These are phyloP conservation scores for Ophion slaviceki DNA, from an alignment of 2,888 invertebrate species.

Conservation along the genomic window DNA sequence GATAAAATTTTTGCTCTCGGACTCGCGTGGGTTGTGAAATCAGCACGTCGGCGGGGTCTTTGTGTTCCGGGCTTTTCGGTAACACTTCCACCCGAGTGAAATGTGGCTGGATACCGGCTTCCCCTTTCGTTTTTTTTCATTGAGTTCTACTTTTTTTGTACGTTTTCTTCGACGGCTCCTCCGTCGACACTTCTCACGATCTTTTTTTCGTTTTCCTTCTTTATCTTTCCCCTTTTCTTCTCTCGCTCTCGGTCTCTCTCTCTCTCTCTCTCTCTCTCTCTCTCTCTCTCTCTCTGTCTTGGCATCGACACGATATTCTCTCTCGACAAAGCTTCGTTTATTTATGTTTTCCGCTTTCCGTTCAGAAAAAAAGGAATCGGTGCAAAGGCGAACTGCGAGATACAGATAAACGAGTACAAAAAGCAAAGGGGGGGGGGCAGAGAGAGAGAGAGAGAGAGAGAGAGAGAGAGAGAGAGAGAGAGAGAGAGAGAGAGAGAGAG, in stretches of 20 bases:
- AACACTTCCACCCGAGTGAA: slow-evolving; percentile 37
- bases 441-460: background rate
- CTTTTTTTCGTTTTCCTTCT: background rate
- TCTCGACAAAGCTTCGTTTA: slow-evolving; percentile 36
- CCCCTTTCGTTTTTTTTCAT: slow-evolving; percentile 46
- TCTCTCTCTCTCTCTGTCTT: slow-evolving; percentile 25
- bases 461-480: slow-evolving; percentile 10
- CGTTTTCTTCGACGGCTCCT: slow-evolving; percentile 27
- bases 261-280: slow-evolving; percentile 6
- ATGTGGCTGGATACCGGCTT: slow-evolving; percentile 32
- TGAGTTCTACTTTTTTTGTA: slow-evolving; percentile 30
- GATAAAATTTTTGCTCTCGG: slow-evolving; percentile 52
- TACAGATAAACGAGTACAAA: slow-evolving; percentile 13
- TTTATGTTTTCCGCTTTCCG: slow-evolving; percentile 40
- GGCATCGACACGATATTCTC: slow-evolving; percentile 34
- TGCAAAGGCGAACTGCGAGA: background rate
- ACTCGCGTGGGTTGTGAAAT: slow-evolving; percentile 28
- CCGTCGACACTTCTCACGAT: background rate
- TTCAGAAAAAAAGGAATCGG: slow-evolving; percentile 15
- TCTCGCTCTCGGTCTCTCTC: background rate
- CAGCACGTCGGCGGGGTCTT: slow-evolving; percentile 14
- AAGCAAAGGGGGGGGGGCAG: background rate
- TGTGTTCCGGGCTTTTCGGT: slow-evolving; percentile 33
- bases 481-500: background rate
- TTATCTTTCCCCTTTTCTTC: background rate